phyloP scores from a whole-genome alignment of 2,888 invertebrate genomes.

The Himalopsyche tibetana region DNA sequence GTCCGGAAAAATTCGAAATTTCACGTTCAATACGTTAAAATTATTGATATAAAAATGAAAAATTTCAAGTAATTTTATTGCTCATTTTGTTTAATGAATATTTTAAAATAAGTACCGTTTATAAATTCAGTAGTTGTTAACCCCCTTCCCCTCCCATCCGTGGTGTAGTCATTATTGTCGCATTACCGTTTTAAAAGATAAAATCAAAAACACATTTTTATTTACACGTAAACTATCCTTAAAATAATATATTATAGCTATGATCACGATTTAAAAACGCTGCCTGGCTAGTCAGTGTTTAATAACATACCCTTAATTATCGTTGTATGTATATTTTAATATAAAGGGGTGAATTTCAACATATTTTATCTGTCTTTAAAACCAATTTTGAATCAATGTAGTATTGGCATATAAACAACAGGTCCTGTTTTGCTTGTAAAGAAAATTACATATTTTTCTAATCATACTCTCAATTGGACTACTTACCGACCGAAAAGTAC shows the following conservation, averaged over 20 bases:
- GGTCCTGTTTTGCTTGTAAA: no score
- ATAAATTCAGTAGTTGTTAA: conserved; percentile 14
- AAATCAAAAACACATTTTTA: conserved; percentile 60
- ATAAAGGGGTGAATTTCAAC: neutral
- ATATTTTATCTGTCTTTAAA: neutral
- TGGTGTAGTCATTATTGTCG: conserved; percentile 55
- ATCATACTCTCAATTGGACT: no score
- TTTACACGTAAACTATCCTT: conserved; percentile 54
- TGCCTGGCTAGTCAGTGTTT: conserved; percentile 5
- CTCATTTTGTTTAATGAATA: no score
- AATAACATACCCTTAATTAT: neutral
- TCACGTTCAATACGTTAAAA: no score
- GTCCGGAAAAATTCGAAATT: no score
- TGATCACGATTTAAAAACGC: neutral
- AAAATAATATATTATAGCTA: neutral
- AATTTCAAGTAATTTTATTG: no score
- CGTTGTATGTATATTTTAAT: neutral
- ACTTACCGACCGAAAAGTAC: no score
- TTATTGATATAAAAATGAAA: no score
- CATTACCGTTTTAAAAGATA: conserved; percentile 63
- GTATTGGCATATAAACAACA: no score
- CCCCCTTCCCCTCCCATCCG: conserved; percentile 16
- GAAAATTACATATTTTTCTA: no score
- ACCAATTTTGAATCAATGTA: no score
- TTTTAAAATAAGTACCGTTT: neutral